Percentiles rank a stretch among this genome's conserved stretches.
Evolutionary conservation across 2,888 invertebrate genomes (phyloP).

Genomic region (Anodontia alba): DNA sequence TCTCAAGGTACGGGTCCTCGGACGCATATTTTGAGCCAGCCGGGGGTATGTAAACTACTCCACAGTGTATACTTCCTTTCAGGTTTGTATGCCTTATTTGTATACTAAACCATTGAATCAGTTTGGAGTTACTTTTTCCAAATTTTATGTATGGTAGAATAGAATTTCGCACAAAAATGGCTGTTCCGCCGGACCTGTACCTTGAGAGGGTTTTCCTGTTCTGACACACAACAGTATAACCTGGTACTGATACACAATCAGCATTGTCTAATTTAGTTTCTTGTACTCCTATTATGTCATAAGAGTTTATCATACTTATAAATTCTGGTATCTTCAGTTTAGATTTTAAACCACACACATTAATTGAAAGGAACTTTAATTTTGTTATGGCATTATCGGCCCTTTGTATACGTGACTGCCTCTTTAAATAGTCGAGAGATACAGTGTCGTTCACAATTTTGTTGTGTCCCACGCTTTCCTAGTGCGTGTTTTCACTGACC

Average conservation of each 20-base stretch:
- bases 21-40: too few species aligned
- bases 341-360: background rate
- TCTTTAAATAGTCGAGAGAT: background rate
- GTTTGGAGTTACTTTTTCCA: background rate
- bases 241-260: slow-evolving; percentile 1
- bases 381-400: too few species aligned
- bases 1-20: slow-evolving; percentile 24
- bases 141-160: background rate
- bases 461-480: background rate
- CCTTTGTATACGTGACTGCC: background rate
- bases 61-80: too few species aligned
- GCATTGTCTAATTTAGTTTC: too few species aligned
- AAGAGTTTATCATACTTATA: background rate
- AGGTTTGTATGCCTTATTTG: too few species aligned
- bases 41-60: too few species aligned
- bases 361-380: too few species aligned
- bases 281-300: slow-evolving; percentile 17
- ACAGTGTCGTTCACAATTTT: background rate
- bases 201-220: background rate
- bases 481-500: background rate
- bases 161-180: too few species aligned
- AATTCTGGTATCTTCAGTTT: background rate
- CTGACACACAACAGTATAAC: background rate
- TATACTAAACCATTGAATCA: too few species aligned
- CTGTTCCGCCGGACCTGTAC: slow-evolving; percentile 15